These are phyloP conservation scores for Enchytraeus crypticus DNA, from an alignment of 2,888 invertebrate species.

Conservation along the genomic window DNA sequence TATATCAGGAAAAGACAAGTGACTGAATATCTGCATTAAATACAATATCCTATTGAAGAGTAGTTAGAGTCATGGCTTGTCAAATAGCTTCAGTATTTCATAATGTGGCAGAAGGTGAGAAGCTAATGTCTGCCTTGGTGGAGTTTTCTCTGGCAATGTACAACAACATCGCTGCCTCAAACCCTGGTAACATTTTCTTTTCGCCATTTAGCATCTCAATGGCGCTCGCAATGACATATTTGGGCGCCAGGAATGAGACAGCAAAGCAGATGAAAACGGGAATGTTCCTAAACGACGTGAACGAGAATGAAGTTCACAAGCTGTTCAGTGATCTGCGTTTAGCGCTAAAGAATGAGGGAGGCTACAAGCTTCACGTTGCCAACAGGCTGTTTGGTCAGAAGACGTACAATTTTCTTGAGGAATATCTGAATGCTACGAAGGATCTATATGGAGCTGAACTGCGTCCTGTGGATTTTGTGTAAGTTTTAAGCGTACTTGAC, in stretches of 20 bases:
- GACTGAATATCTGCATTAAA: too few relatives aligned
- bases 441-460: not conserved
- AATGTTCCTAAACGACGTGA: not conserved
- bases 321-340: not conserved
- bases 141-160: not conserved
- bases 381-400: constrained; percentile 34
- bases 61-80: not conserved
- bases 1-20: too few relatives aligned
- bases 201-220: constrained; percentile 7
- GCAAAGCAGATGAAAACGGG: constrained; percentile 3
- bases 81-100: not conserved
- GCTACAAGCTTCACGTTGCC: constrained; percentile 33
- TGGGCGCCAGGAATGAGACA: constrained; percentile 5
- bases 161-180: not conserved
- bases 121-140: not conserved
- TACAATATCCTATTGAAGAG: too few relatives aligned
- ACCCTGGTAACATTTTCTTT: not conserved
- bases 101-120: not conserved
- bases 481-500: not conserved
- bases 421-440: not conserved
- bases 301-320: not conserved
- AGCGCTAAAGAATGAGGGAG: too few relatives aligned
- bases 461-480: constrained; percentile 3
- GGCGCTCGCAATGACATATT: constrained; percentile 12
- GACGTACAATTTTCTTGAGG: constrained; percentile 3